phyloP scores from a whole-genome alignment of 2,113 vertebrate genomes.

The Podiceps cristatus region DNA sequence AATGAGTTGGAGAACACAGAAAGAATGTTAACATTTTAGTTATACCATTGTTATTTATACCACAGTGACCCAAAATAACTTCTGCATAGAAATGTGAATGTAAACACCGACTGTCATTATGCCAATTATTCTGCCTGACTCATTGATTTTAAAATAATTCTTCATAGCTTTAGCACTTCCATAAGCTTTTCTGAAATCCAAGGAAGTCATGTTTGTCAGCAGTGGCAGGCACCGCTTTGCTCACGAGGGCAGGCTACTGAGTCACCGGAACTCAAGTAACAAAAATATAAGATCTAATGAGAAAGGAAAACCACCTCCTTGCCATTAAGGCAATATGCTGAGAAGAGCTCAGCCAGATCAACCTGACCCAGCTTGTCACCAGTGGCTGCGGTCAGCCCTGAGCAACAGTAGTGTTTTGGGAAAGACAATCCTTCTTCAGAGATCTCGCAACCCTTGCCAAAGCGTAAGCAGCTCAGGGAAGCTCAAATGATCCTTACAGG shows the following conservation, averaged over 20 bases:
- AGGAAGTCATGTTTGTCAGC: background rate
- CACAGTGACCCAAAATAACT: background rate
- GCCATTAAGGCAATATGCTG: background rate
- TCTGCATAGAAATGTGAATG: background rate
- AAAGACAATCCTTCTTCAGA: background rate
- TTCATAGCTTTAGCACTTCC: background rate
- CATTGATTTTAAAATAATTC: background rate
- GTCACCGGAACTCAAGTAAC: background rate
- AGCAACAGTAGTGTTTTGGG: background rate
- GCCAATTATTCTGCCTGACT: background rate
- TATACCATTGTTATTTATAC: slow-evolving; percentile 13
- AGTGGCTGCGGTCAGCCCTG: background rate
- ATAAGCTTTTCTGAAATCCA: background rate
- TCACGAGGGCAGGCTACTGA: background rate
- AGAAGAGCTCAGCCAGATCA: background rate
- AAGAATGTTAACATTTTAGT: background rate
- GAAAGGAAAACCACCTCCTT: background rate
- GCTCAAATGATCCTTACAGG: background rate
- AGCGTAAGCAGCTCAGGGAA: background rate
- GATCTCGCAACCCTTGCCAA: background rate
- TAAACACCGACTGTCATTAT: slow-evolving; percentile 8
- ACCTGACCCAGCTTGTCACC: background rate
- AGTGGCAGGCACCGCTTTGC: background rate
- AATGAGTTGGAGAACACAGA: background rate
- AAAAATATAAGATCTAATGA: background rate